These are phyloP conservation scores for Heteromurus nitidus DNA, from an alignment of 2,888 invertebrate genomes.

Conservation along the genomic window DNA sequence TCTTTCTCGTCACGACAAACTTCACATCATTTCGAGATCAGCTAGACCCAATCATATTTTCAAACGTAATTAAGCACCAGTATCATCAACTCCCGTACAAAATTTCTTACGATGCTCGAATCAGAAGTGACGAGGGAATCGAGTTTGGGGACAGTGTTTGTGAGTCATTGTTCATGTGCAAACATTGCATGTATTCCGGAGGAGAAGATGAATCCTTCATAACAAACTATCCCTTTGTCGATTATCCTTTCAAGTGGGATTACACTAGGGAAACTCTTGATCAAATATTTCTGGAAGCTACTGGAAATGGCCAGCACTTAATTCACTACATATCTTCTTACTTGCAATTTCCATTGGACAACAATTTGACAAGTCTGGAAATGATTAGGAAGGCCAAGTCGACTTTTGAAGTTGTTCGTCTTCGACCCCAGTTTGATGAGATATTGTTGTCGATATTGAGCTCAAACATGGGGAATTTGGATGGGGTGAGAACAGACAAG, in stretches of 20 bases:
- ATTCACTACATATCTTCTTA: not conserved
- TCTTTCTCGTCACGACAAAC: not conserved
- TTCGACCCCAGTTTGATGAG: not conserved
- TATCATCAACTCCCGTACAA: not conserved
- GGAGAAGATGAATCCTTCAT: not conserved
- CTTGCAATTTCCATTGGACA: not conserved
- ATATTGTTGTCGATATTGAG: not conserved
- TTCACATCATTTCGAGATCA: not conserved
- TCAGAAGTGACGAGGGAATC: not conserved
- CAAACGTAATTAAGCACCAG: not conserved
- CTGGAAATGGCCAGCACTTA: conserved; percentile 1
- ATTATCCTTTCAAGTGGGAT: not conserved
- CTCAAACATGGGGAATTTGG: not conserved
- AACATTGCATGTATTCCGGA: not conserved
- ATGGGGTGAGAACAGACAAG: not conserved
- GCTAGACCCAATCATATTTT: not conserved
- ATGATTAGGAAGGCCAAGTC: not conserved
- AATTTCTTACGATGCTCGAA: not conserved
- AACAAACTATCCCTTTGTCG: not conserved
- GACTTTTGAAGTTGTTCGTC: not conserved
- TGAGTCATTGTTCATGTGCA: not conserved
- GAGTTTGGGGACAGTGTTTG: not conserved
- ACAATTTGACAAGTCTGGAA: not conserved
- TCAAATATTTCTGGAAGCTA: not conserved
- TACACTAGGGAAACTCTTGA: not conserved